Percentiles rank a stretch among this genome's conserved stretches.
Conservation (phyloP, 2,113 vertebrate genomes). For the Sceloporus tristichus region DNA sequence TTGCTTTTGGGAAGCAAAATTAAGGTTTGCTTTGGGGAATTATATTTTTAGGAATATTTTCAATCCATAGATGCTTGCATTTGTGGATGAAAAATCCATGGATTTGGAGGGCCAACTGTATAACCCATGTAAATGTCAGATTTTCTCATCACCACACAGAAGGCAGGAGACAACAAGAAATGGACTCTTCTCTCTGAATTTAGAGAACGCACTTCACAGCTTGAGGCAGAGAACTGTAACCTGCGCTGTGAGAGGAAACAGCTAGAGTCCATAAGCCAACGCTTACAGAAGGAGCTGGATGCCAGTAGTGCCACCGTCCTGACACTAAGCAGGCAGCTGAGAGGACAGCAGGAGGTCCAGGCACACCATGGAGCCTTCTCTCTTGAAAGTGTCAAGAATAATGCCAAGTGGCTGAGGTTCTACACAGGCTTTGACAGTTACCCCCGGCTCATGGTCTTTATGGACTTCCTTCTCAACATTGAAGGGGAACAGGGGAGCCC, state of each 20-base stretch:
- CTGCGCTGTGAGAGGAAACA: constrained; percentile 29
- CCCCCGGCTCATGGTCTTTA: constrained; percentile 45
- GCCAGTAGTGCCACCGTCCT: constrained; percentile 37
- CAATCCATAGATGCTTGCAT: too few relatives aligned
- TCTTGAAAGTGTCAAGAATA: constrained; percentile 33
- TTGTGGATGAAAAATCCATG: too few relatives aligned
- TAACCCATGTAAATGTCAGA: not conserved
- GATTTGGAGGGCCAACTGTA: not conserved
- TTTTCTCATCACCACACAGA: not conserved
- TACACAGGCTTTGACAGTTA: constrained; percentile 58
- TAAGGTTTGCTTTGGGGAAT: too few relatives aligned
- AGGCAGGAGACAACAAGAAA: constrained; percentile 21
- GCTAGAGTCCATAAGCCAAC: constrained; percentile 24
- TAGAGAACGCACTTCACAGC: not conserved
- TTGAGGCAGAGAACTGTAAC: constrained; percentile 24
- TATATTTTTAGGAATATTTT: too few relatives aligned
- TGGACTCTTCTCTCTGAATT: constrained; percentile 15
- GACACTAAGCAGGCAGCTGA: constrained; percentile 37
- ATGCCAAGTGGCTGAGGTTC: constrained; percentile 55
- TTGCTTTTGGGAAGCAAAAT: too few relatives aligned
- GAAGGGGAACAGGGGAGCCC: constrained; percentile 18
- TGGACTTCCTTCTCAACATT: constrained; percentile 51
- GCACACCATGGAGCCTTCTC: constrained; percentile 17
- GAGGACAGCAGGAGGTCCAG: not conserved
- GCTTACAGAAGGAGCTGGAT: constrained; percentile 29